These are phyloP conservation scores for Ceryle rudis DNA, from an alignment of 2,797 vertebrate species.

Conservation along the genomic window DNA sequence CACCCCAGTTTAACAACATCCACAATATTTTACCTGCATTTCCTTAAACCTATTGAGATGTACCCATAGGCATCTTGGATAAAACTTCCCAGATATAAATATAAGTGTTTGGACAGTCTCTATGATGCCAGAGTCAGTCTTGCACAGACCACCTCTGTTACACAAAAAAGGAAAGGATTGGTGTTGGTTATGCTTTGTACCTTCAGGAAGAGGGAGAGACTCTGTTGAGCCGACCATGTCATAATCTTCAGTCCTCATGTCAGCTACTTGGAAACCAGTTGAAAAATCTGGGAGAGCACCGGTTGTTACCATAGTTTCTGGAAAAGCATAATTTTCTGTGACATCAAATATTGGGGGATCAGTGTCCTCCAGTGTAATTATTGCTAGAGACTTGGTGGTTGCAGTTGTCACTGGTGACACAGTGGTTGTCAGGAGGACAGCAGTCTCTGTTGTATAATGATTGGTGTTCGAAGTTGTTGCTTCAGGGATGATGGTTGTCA, in stretches of 20 bases:
- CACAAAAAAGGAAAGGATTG: not conserved
- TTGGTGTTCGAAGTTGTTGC: not conserved
- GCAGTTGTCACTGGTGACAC: not conserved
- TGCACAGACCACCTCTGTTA: not conserved
- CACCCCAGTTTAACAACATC: not conserved
- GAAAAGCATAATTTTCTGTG: not conserved
- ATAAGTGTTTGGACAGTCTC: not conserved
- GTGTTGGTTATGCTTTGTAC: not conserved
- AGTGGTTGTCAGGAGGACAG: not conserved
- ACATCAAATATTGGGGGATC: not conserved
- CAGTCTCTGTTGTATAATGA: not conserved
- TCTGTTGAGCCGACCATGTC: accelerated
- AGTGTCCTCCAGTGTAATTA: not conserved
- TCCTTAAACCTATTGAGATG: not conserved
- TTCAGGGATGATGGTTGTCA: not conserved
- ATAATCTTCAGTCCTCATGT: not conserved
- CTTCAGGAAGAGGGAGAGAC: not conserved
- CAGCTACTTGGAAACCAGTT: not conserved
- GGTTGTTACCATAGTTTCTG: not conserved
- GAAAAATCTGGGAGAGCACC: not conserved
- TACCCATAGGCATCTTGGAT: not conserved
- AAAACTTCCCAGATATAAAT: not conserved
- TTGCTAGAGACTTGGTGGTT: not conserved
- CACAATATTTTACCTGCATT: not conserved
- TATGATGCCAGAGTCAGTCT: not conserved